A percentile compares a stretch with the other conserved stretches of the same genome.
Conservation (phyloP, 2,113 vertebrate genomes). For the Gobio gobio region DNA sequence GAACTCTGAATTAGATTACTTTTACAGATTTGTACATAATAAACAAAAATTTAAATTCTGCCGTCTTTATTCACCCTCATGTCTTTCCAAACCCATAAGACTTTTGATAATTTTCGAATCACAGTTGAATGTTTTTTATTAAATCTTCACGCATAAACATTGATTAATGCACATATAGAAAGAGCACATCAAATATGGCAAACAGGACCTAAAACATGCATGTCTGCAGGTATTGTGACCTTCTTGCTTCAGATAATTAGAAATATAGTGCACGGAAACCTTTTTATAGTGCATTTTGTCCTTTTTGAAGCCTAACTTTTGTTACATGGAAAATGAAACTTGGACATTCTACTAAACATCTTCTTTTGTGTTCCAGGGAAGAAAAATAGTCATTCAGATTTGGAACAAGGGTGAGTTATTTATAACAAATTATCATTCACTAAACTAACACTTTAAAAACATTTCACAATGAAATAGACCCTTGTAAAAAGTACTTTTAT, state of each 20-base stretch:
- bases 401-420: neutral
- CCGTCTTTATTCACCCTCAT: neutral
- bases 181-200: no score
- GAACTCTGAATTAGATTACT: neutral
- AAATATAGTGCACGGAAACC: neutral
- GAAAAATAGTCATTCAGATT: neutral
- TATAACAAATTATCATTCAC: neutral
- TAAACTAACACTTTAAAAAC: neutral
- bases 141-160: neutral
- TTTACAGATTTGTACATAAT: no score
- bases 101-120: neutral
- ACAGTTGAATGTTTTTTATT: neutral
- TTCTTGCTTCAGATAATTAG: neutral
- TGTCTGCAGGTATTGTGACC: neutral
- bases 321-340: neutral
- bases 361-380: neutral
- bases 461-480: neutral
- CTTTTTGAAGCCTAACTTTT: neutral
- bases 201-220: no score
- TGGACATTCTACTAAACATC: neutral
- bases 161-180: no score
- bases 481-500: neutral
- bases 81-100: neutral
- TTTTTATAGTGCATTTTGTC: neutral
- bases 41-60: neutral